A percentile compares a stretch with the other conserved stretches of the same genome.
These are phyloP conservation scores for Dendroctonus valens DNA, from an alignment of 1,140 invertebrate species.

Conservation along the genomic window DNA sequence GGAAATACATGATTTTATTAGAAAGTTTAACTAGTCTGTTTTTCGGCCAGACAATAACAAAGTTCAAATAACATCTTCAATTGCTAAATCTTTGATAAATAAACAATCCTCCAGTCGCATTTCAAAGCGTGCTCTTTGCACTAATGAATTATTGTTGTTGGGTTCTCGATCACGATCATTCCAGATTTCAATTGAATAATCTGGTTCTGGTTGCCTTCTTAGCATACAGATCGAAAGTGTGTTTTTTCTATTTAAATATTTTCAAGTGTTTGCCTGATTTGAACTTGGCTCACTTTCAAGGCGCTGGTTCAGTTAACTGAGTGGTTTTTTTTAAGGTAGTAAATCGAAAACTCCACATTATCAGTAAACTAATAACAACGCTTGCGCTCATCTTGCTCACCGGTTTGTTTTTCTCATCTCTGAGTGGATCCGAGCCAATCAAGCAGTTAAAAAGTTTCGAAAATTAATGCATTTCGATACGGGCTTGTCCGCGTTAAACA, in stretches of 20 bases:
- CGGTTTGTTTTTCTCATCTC: conserved; percentile 19
- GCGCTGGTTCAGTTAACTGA: background rate
- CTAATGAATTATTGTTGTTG: no score
- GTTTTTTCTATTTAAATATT: background rate
- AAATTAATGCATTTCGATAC: no score
- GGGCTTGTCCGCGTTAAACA: no score
- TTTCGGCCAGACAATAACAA: background rate
- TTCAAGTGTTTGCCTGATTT: background rate
- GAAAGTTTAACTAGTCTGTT: background rate
- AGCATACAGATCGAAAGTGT: background rate
- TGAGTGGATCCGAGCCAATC: conserved; percentile 21
- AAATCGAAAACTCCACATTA: conserved; percentile 16
- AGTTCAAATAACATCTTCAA: background rate
- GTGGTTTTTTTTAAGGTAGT: background rate
- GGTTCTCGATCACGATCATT: no score
- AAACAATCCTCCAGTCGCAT: background rate
- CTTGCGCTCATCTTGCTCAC: conserved; percentile 12
- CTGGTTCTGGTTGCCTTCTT: background rate
- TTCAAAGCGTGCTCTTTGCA: no score
- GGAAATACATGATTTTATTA: background rate
- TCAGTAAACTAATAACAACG: conserved; percentile 2
- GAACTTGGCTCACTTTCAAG: no score
- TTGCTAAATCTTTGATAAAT: background rate
- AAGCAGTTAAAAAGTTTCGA: background rate
- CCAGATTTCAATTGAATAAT: background rate